Evolutionary conservation across 2,888 invertebrate species (phyloP).

Genomic region (Leucophora obtusa): DNA sequence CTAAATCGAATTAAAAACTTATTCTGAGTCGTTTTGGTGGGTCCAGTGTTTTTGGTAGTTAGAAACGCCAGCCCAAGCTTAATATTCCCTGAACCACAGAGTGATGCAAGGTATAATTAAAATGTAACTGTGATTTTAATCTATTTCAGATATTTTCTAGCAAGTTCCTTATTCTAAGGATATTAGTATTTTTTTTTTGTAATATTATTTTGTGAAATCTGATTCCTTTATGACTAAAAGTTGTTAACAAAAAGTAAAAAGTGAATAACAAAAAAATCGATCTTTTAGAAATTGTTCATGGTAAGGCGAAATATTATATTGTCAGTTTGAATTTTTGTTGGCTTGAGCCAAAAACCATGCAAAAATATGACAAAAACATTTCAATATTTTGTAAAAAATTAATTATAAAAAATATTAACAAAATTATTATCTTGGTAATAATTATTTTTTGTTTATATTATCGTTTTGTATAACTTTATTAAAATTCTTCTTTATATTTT

Average conservation of each 20-base stretch:
- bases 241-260: background rate
- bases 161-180: too few relatives aligned
- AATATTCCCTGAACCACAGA: too few relatives aligned
- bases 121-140: too few relatives aligned
- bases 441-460: constrained; percentile 8
- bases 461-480: constrained; percentile 6
- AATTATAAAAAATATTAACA: background rate
- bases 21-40: too few relatives aligned
- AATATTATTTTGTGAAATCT: background rate
- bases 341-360: constrained; percentile 75
- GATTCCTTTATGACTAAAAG: background rate
- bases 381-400: constrained; percentile 63
- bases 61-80: too few relatives aligned
- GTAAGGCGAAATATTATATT: constrained; percentile 75
- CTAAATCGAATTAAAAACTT: too few relatives aligned
- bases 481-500: constrained; percentile 25
- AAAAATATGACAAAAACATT: constrained; percentile 73
- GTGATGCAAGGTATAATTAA: too few relatives aligned
- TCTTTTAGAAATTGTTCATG: constrained; percentile 60
- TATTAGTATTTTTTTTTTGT: too few relatives aligned
- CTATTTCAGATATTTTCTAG: too few relatives aligned
- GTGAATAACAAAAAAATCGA: background rate
- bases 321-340: constrained; percentile 72
- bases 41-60: too few relatives aligned
- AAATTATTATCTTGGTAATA: constrained; percentile 1